These are phyloP conservation scores for Tetramorium bicarinatum DNA, from an alignment of 2,888 invertebrate genomes.

Conservation along the genomic window DNA sequence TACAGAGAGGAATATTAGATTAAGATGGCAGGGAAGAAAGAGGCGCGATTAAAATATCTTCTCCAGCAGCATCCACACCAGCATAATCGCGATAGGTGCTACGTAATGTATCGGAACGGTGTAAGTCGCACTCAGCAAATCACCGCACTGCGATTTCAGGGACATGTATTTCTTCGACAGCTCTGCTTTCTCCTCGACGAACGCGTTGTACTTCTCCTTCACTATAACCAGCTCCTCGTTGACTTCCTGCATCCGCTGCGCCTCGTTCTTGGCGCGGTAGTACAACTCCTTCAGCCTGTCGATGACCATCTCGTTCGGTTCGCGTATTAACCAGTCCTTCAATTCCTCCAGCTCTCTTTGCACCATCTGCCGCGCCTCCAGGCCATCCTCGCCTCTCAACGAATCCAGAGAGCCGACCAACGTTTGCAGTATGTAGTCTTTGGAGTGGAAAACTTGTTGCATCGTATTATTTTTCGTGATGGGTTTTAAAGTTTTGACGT, in stretches of 20 bases:
- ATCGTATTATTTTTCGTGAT: constrained; percentile 70
- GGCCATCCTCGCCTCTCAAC: constrained; percentile 75
- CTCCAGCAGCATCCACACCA: constrained; percentile 88
- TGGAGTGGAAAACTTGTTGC: constrained; percentile 71
- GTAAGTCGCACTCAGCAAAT: constrained; percentile 88
- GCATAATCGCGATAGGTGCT: constrained; percentile 88
- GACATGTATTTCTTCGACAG: constrained; percentile 89
- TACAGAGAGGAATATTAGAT: constrained; percentile 38
- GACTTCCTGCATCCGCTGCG: constrained; percentile 89
- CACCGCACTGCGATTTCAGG: constrained; percentile 89
- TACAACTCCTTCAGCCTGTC: constrained; percentile 80
- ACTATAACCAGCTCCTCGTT: constrained; percentile 92
- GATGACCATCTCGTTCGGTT: constrained; percentile 78
- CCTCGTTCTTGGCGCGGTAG: constrained; percentile 83
- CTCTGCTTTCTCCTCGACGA: constrained; percentile 89
- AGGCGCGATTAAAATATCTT: constrained; percentile 82
- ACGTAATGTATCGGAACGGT: constrained; percentile 88
- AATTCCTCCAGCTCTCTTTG: constrained; percentile 80
- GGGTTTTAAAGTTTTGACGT: constrained; percentile 81
- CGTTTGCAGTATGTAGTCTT: constrained; percentile 78
- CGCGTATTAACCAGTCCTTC: constrained; percentile 81
- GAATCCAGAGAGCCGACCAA: constrained; percentile 78
- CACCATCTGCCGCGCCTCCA: constrained; percentile 77
- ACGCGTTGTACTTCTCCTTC: constrained; percentile 91
- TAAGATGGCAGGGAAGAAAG: not conserved